Base-by-base conservation (phyloP, 2,797 vertebrate species). In the Notamacropus eugenii region DNA sequence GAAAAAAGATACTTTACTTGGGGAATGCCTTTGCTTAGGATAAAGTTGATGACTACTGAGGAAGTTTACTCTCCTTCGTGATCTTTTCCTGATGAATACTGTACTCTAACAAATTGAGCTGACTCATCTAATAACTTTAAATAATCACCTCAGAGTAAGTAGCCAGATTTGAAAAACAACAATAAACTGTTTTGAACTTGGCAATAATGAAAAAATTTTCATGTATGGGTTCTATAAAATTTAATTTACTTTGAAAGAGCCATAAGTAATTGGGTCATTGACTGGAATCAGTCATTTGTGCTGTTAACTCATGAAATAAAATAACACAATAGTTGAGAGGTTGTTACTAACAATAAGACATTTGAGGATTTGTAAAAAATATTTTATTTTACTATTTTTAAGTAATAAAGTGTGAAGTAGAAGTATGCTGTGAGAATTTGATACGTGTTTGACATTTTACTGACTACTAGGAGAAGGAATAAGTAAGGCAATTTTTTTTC, bases 61-160 rank as follows among this genome's bases (percentile, higher is more conserved):
- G 62, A 67, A 67, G n/a, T 16, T n/a, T 31, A 40, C 19, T 74
- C 19, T 74, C n/a, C 34, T 74, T 40, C 9, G n/a, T n/a, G 1
- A 74, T 74, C 67, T n/a, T 74, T 74, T n/a, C 67, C n/a, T 40
- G n/a, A 40, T 74, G n/a, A 40, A 1, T 74, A 19, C 67, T 67
- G 34, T 67, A 19, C 62, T 93, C 96, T 95, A 55, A 95, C 34
- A 16, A 87, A 5, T 16, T 54, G n/a, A 92, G n/a, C 67, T 92
- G 57, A 90, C 94, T 94, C 91, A 92, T 90, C 93, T 94, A 95
- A 55, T 91, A 93, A 94, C 4, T 58, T 96, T 93, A 95, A 95
- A 96, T 91, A 91, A 95, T n/a, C 55, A 91, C 31, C 93, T 94
- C 62, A 96, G 96, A 96, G 28, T 94, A 82, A 94, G 40, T 95